phyloP scores from a whole-genome alignment of 2,888 invertebrate species.

The Cantharis flavilabris region DNA sequence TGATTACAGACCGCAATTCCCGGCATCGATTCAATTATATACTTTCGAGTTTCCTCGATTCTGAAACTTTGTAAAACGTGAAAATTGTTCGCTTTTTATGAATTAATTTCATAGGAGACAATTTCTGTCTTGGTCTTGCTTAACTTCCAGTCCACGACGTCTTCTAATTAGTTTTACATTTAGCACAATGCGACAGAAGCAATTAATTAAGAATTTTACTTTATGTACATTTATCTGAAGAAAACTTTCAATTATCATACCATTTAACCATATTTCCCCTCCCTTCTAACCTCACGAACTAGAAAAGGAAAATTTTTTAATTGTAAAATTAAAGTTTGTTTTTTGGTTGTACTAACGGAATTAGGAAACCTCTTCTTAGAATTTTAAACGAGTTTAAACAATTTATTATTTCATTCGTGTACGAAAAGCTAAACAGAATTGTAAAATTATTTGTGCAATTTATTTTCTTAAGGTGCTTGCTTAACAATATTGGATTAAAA shows the following conservation, averaged over 20 bases:
- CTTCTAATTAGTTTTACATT: slow-evolving; percentile 29
- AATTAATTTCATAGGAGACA: slow-evolving; percentile 31
- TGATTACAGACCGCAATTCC: slow-evolving; percentile 45
- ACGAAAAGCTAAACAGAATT: background rate
- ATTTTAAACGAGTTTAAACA: background rate
- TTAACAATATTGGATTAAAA: background rate
- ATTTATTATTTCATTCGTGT: slow-evolving; percentile 1
- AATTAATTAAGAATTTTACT: slow-evolving; percentile 21
- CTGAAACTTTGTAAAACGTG: slow-evolving; percentile 40
- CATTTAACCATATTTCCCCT: background rate
- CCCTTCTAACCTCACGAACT: background rate
- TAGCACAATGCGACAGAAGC: slow-evolving; percentile 20
- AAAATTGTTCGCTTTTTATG: slow-evolving; percentile 39
- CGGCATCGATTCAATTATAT: slow-evolving; percentile 44
- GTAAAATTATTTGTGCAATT: background rate
- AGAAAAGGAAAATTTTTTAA: slow-evolving; percentile 10
- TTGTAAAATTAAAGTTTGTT: slow-evolving; percentile 5
- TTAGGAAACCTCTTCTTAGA: background rate
- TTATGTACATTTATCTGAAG: slow-evolving; percentile 7
- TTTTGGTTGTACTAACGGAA: background rate
- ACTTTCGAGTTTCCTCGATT: slow-evolving; percentile 39
- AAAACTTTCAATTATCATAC: slow-evolving; percentile 10
- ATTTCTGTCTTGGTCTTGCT: slow-evolving; percentile 22
- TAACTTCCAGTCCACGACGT: slow-evolving; percentile 24
- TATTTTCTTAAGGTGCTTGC: background rate